These are phyloP conservation scores for Sphaerophoria taeniata DNA, from an alignment of 2,888 invertebrate species.

Conservation along the genomic window DNA sequence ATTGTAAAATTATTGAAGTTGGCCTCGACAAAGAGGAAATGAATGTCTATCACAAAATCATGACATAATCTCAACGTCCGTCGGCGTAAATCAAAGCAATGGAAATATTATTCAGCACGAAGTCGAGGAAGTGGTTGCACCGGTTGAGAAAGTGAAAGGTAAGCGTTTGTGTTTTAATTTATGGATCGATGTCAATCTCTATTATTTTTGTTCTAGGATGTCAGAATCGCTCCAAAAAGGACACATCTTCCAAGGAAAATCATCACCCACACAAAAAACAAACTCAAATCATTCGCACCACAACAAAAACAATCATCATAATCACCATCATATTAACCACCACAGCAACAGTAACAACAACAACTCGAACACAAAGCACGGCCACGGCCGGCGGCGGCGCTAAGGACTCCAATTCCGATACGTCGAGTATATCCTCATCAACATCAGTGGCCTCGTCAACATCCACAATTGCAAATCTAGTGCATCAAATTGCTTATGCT, in stretches of 20 bases:
- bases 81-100: no score
- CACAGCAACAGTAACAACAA: constrained; percentile 58
- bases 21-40: constrained; percentile 88
- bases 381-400: no score
- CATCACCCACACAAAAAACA: no score
- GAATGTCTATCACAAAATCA: constrained; percentile 89
- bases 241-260: constrained; percentile 82
- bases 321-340: constrained; percentile 64
- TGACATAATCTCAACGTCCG: constrained; percentile 89
- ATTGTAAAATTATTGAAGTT: constrained; percentile 85
- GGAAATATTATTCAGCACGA: no score
- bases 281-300: constrained; percentile 68
- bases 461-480: constrained; percentile 80
- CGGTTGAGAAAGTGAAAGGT: no score
- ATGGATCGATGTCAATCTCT: no score
- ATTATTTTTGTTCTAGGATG: no score
- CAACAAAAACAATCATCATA: constrained; percentile 68
- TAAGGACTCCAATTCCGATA: constrained; percentile 75
- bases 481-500: constrained; percentile 82
- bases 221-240: no score
- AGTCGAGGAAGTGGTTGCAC: no score
- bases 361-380: constrained; percentile 75
- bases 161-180: no score
- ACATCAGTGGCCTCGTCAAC: constrained; percentile 78
- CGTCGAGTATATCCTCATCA: constrained; percentile 81